A percentile compares a stretch with the other conserved stretches of the same genome.
These are phyloP conservation scores for Platalea minor DNA, from an alignment of 2,797 vertebrate species.

Conservation along the genomic window DNA sequence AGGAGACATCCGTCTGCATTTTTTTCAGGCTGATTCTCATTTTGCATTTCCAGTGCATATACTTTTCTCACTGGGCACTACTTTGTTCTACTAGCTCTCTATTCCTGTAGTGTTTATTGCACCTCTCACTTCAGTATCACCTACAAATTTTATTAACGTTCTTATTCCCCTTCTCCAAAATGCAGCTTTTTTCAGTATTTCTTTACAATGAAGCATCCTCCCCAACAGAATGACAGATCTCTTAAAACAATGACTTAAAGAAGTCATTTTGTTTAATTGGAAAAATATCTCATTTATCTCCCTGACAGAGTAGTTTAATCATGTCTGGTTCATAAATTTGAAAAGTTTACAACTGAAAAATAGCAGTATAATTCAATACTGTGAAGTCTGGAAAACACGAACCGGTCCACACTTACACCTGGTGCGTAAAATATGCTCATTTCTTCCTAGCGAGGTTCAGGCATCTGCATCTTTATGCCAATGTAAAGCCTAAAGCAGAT, in stretches of 20 bases:
- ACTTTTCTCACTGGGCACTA: not conserved
- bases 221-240: not conserved
- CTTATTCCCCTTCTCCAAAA: not conserved
- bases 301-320: not conserved
- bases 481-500: not conserved
- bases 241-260: slow-evolving; percentile 21
- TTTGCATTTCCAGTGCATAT: slow-evolving; percentile 27
- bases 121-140: not conserved
- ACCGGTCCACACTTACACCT: not conserved
- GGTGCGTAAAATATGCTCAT: not conserved
- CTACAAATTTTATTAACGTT: slow-evolving; percentile 3
- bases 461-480: not conserved
- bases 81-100: not conserved
- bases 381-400: not conserved
- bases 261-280: slow-evolving; percentile 21
- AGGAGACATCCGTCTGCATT: not conserved
- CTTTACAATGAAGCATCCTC: not conserved
- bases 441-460: not conserved
- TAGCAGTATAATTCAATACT: not conserved
- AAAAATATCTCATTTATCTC: not conserved
- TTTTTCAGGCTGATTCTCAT: not conserved
- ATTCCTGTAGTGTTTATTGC: slow-evolving; percentile 2
- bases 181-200: not conserved
- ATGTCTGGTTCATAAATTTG: slow-evolving; percentile 4
- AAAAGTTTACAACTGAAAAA: slow-evolving; percentile 10